These are phyloP conservation scores for Himalopsyche anomala DNA, from an alignment of 2,888 invertebrate species.

Conservation along the genomic window DNA sequence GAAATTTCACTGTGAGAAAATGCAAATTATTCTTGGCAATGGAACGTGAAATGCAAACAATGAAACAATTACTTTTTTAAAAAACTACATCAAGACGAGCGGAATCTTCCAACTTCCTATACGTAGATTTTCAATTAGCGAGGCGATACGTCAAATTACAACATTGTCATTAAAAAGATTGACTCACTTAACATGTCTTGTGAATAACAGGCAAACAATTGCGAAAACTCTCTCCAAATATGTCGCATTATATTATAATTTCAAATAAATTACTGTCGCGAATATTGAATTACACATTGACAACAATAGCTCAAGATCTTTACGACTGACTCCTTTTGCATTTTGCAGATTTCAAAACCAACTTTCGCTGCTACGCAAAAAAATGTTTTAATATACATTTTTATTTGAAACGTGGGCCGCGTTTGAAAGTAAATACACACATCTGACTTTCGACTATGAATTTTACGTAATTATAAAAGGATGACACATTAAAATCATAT, in stretches of 20 bases:
- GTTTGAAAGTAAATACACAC: slow-evolving; percentile 1
- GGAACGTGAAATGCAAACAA: not conserved
- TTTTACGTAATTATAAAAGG: not conserved
- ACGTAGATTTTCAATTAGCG: not conserved
- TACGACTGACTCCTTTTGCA: slow-evolving; percentile 9
- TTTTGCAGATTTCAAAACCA: not conserved
- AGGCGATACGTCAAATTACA: not conserved
- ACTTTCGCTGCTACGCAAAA: slow-evolving; percentile 13
- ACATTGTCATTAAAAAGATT: not conserved
- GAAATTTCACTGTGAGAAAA: slow-evolving; percentile 26
- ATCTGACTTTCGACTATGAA: not conserved
- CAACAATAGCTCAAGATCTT: not conserved
- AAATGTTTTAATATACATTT: not conserved
- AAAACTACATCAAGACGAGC: not conserved
- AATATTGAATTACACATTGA: not conserved
- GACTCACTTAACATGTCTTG: slow-evolving; percentile 23
- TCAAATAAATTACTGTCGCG: not conserved
- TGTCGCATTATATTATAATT: not conserved
- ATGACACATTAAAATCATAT: not conserved
- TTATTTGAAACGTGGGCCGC: not conserved
- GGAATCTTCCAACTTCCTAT: not conserved
- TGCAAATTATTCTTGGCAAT: slow-evolving; percentile 5
- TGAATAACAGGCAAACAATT: not conserved
- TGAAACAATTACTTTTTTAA: not conserved
- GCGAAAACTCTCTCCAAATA: slow-evolving; percentile 10